Base-by-base conservation (phyloP, 2,113 vertebrate species). In the Microtus pennsylvanicus region DNA sequence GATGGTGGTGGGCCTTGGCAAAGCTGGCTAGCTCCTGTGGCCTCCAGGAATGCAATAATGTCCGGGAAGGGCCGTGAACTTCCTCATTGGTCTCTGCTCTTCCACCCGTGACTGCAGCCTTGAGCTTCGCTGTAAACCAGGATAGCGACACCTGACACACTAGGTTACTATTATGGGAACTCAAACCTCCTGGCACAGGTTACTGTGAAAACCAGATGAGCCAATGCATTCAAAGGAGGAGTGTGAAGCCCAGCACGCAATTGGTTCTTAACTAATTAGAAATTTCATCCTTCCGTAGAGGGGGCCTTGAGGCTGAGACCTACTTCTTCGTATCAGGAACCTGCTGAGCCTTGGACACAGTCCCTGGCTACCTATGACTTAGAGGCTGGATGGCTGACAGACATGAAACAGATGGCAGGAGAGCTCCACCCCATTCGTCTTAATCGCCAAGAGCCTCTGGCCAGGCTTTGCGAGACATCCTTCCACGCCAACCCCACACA, bases 401-500 rank as follows among this genome's bases (percentile, higher is more conserved):
- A 26, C 86, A 9, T 45, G 80, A 67, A 45, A 45, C 24, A 69
- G 65, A 78, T 35, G 35, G 14, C 45, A 35, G 58, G 50, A 87
- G 42, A 8, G 26, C 89, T 74, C 67, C 30, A 17, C 22, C n/a
- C 69, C 26, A 26, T 50, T 74, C 17, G 52, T 33, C 42, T 80
- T 69, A 50, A 11, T 50, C 63, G 61, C 88, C 42, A 28, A 90
- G 75, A 72, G 63, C 69, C 80, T 35, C n/a, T n/a, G 63, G 76
- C 87, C 87, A 92, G 74, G 50, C 88, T 30, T 65, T 19, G 42
- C 75, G 61, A 58, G 94, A 75, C 65, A 42, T 76, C 90, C 55
- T 94, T 33, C 38, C 70, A 58, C 82, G 35, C 88, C 72, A 91
- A 0, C 45, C 74, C 21, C 21, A 67, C 26, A 42, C 13, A 35